Evolutionary conservation across 2,113 vertebrate species (phyloP).

Genomic region (Pristiophorus japonicus): DNA sequence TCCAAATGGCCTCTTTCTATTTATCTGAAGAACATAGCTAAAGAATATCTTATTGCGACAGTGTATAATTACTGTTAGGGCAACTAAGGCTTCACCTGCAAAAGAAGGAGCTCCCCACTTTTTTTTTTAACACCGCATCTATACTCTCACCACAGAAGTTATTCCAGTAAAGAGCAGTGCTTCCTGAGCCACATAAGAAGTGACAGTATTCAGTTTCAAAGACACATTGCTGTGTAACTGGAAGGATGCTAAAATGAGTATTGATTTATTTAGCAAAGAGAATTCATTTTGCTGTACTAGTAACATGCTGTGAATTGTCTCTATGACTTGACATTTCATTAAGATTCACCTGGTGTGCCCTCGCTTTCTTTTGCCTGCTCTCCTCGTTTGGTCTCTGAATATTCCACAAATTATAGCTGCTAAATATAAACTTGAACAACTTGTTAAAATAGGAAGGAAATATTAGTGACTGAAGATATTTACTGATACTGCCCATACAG

Average conservation of each 20-base stretch:
- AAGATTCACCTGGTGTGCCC: conserved; percentile 47
- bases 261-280: conserved; percentile 48
- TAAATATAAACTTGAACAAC: conserved; percentile 5
- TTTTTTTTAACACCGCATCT: background rate
- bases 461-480: background rate
- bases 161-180: conserved; percentile 37
- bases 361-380: conserved; percentile 33
- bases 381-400: background rate
- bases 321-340: conserved; percentile 46
- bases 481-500: background rate
- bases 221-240: conserved; percentile 44
- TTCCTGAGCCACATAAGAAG: conserved; percentile 40
- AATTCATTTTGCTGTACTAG: conserved; percentile 46
- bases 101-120: too few species aligned
- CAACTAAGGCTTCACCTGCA: background rate
- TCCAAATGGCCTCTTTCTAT: background rate
- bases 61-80: background rate
- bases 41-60: background rate
- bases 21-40: background rate
- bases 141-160: conserved; percentile 9
- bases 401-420: background rate
- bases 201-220: conserved; percentile 46
- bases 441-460: background rate
- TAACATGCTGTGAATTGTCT: conserved; percentile 46
- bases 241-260: conserved; percentile 47